Conservation (phyloP, 2,113 vertebrate species). For the Pandion haliaetus region DNA sequence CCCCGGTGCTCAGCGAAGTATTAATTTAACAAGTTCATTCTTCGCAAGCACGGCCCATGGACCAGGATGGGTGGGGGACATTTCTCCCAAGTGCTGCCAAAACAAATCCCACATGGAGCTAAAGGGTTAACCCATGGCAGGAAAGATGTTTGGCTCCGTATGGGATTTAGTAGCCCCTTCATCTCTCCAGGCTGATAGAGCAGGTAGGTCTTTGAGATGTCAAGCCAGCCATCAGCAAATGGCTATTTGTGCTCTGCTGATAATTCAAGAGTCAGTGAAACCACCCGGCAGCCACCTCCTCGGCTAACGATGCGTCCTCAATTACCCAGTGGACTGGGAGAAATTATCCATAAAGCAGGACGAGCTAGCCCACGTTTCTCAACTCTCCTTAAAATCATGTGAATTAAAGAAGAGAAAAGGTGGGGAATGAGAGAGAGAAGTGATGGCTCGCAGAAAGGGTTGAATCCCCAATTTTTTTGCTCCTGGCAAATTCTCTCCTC, state of each 20-base stretch:
- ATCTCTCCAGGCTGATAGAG: not conserved
- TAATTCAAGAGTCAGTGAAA: not conserved
- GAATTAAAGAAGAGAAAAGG: not conserved
- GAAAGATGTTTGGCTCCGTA: not conserved
- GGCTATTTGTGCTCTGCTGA: not conserved
- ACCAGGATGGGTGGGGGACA: not conserved
- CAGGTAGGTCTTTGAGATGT: not conserved
- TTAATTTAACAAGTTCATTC: not conserved
- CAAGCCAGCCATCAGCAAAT: not conserved
- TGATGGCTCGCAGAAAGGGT: accelerated
- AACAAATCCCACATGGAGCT: not conserved
- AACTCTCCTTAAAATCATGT: not conserved
- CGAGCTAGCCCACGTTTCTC: not conserved
- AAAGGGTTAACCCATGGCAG: not conserved
- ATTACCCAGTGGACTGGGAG: not conserved
- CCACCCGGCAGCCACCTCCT: not conserved
- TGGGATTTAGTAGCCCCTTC: not conserved
- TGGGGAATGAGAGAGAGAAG: not conserved
- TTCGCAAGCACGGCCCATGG: accelerated
- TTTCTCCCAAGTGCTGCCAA: not conserved
- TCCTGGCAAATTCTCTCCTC: not conserved
- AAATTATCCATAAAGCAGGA: not conserved
- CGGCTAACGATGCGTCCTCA: not conserved
- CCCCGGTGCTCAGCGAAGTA: not conserved
- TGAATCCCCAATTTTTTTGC: not conserved